These are phyloP conservation scores for Prionace glauca DNA, from an alignment of 2,797 vertebrate genomes.

Conservation along the genomic window DNA sequence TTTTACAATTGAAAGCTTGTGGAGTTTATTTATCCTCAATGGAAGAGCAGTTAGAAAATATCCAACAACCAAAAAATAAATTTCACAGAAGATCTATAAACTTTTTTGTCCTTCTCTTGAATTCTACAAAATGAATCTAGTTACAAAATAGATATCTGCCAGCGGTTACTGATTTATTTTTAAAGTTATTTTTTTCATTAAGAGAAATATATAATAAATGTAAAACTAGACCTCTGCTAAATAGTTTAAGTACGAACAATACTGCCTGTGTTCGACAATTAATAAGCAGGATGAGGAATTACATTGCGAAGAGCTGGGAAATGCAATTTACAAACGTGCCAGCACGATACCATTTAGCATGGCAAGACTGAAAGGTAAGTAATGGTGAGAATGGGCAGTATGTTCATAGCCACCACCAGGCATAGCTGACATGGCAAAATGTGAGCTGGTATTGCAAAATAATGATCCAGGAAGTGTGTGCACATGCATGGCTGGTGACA, in stretches of 20 bases:
- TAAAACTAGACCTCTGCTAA: neutral
- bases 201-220: neutral
- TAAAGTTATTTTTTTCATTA: neutral
- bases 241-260: neutral
- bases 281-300: neutral
- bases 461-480: neutral
- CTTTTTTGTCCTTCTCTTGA: neutral
- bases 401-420: neutral
- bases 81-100: neutral
- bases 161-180: neutral
- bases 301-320: neutral
- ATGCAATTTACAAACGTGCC: neutral
- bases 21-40: neutral
- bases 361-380: neutral
- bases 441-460: neutral
- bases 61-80: neutral
- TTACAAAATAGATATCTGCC: neutral
- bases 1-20: neutral
- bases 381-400: neutral
- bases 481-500: neutral
- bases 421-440: neutral
- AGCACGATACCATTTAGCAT: neutral
- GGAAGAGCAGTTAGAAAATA: neutral
- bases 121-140: neutral
- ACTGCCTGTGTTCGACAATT: neutral